Evolutionary conservation across 2,888 invertebrate species (phyloP).

Genomic region (Galerucella nymphaeae): DNA sequence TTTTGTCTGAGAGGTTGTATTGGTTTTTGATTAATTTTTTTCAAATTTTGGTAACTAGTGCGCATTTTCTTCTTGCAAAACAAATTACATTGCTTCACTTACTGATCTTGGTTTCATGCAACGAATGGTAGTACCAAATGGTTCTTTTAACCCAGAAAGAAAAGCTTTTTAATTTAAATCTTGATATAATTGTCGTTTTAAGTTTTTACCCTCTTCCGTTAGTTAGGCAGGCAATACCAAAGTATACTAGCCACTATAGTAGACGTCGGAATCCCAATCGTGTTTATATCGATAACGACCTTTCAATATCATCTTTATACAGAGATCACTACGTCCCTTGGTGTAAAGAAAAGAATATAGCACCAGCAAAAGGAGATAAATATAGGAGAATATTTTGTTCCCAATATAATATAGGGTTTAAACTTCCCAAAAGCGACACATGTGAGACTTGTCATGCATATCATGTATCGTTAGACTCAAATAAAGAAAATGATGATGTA

Average conservation of each 20-base stretch:
- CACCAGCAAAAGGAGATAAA: slow-evolving; percentile 36
- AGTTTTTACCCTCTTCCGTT: no score
- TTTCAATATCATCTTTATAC: slow-evolving; percentile 41
- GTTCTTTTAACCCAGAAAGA: no score
- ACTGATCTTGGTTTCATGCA: no score
- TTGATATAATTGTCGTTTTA: no score
- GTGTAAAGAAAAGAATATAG: slow-evolving; percentile 38
- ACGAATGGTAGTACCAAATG: no score
- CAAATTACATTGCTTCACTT: no score
- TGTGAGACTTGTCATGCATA: slow-evolving; percentile 40
- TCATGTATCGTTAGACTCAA: slow-evolving; percentile 7
- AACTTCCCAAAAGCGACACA: slow-evolving; percentile 46
- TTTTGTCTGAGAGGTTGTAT: no score
- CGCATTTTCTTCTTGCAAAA: no score
- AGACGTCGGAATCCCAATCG: slow-evolving; percentile 35
- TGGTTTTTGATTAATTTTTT: no score
- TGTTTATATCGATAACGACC: slow-evolving; percentile 42
- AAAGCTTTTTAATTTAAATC: no score
- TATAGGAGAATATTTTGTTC: slow-evolving; percentile 43
- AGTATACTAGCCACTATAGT: slow-evolving; percentile 40
- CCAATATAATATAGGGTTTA: slow-evolving; percentile 46
- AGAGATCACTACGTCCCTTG: slow-evolving; percentile 39
- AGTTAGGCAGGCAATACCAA: slow-evolving; percentile 37
- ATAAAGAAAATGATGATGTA: neutral
- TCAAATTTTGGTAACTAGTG: no score